Evolutionary conservation across 2,113 vertebrate species (phyloP).

Genomic region (Otolemur garnettii): DNA sequence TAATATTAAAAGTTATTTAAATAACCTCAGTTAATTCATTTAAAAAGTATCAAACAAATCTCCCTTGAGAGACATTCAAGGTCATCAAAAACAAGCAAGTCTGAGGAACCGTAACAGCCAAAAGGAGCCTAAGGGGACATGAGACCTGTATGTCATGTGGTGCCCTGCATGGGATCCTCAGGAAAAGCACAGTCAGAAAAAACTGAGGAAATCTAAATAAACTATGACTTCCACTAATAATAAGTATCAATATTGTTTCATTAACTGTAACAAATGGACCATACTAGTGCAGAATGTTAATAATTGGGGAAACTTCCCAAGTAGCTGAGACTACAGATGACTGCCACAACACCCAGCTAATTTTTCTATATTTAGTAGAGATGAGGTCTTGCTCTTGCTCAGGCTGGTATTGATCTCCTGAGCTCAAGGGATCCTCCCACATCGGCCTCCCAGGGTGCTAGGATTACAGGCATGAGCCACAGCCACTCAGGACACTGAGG

Average conservation of each 20-base stretch:
- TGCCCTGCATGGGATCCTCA: background rate
- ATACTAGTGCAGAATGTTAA: background rate
- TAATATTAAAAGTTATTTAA: background rate
- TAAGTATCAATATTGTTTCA: background rate
- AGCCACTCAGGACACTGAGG: too few species aligned
- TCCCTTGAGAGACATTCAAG: background rate
- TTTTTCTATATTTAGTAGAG: too few species aligned
- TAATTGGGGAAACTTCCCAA: background rate
- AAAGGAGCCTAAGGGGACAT: background rate
- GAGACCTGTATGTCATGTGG: background rate
- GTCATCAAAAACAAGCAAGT: constrained; percentile 2
- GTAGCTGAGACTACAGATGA: too few species aligned
- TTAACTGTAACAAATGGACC: background rate
- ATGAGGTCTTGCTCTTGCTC: too few species aligned
- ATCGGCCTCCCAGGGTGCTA: too few species aligned
- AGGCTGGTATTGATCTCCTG: too few species aligned
- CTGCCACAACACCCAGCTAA: too few species aligned
- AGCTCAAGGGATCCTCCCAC: too few species aligned
- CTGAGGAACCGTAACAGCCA: background rate
- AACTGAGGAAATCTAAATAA: background rate
- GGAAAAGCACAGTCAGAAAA: background rate
- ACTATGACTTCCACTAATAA: background rate
- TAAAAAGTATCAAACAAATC: background rate
- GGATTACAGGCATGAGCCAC: too few species aligned
- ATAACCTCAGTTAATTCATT: background rate